Conservation (phyloP, 37 sponge, comb jelly and placozoan genomes). For the Theonella swinhoei region DNA sequence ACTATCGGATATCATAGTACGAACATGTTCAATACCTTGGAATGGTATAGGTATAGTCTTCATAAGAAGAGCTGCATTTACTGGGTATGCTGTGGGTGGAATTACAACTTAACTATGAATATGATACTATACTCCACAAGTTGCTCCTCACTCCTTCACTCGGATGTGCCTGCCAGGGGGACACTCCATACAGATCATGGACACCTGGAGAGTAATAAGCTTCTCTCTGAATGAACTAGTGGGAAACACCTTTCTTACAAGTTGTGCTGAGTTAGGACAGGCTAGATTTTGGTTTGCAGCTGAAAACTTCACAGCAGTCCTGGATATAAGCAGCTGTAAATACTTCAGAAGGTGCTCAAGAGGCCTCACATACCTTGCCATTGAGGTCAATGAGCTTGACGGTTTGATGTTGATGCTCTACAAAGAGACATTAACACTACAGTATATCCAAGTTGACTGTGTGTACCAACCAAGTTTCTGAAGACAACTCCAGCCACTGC, state of each 20-base stretch:
- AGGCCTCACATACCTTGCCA: neutral
- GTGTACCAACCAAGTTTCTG: conserved; percentile 18
- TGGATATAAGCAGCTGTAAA: neutral
- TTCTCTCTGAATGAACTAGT: neutral
- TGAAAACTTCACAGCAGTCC: conserved; percentile 30
- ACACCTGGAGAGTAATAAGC: neutral
- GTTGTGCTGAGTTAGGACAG: conserved; percentile 17
- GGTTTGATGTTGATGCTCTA: neutral
- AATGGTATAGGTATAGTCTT: conserved; percentile 25
- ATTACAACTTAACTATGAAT: neutral
- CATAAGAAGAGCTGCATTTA: neutral
- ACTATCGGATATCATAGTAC: neutral
- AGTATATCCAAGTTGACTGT: neutral
- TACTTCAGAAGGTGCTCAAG: neutral
- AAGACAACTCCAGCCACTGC: conserved; percentile 29
- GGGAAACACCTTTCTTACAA: conserved; percentile 4
- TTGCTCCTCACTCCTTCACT: conserved; percentile 7
- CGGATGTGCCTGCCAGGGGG: conserved; percentile 37
- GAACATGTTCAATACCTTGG: conserved; percentile 1
- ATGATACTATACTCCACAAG: too few species aligned
- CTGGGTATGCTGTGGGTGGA: neutral
- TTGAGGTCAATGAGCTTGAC: neutral
- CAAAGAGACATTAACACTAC: neutral
- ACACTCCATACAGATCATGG: conserved; percentile 2
- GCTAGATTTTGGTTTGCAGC: conserved; percentile 17